Percentiles rank a stretch among this genome's conserved stretches.
Evolutionary conservation across 2,888 invertebrate species (phyloP).

Genomic region (Himalopsyche kuldschensis): DNA sequence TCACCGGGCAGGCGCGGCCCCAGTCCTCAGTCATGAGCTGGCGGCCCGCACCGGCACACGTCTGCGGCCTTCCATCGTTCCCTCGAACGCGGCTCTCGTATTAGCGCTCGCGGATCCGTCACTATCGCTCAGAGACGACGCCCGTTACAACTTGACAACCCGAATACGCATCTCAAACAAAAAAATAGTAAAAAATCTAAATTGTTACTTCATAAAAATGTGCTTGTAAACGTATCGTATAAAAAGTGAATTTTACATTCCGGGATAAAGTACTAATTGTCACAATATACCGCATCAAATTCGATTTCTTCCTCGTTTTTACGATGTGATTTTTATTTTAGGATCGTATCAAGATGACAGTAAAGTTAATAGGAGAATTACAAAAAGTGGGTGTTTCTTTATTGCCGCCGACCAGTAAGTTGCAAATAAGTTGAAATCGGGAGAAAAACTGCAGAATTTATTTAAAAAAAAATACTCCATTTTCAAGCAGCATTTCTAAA

Average conservation of each 20-base stretch:
- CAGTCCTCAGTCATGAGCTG: constrained; percentile 26
- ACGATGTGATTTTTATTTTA: background rate
- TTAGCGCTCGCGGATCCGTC: background rate
- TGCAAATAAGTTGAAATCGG: background rate
- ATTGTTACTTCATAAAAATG: background rate
- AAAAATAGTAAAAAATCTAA: background rate
- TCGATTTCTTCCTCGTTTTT: background rate
- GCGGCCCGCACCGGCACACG: constrained; percentile 22
- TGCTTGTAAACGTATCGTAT: background rate
- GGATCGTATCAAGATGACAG: background rate
- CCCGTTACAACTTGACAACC: background rate
- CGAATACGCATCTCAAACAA: background rate
- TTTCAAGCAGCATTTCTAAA: background rate
- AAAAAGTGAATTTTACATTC: background rate
- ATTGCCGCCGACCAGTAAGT: background rate
- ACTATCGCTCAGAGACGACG: background rate
- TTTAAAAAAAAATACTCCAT: background rate
- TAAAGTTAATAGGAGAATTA: background rate
- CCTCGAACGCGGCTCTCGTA: background rate
- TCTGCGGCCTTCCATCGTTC: background rate
- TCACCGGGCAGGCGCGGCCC: constrained; percentile 3
- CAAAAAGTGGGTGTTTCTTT: background rate
- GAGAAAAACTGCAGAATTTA: background rate
- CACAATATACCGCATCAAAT: background rate
- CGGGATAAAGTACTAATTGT: background rate